phyloP scores from a whole-genome alignment of 2,797 vertebrate species.

The Neostethus bicornis region DNA sequence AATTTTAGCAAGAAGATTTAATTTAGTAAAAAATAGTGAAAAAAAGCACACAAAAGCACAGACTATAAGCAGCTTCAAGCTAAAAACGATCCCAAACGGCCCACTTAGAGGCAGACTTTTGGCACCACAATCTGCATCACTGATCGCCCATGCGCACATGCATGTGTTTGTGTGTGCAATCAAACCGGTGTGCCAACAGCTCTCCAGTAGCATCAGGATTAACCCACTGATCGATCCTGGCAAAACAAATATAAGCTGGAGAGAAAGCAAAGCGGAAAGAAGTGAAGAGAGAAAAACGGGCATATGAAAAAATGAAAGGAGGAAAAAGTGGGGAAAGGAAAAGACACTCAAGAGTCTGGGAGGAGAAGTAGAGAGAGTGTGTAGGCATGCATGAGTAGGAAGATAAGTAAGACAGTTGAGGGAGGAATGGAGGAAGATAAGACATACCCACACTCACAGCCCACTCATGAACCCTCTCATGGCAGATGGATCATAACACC shows the following conservation, averaged over 20 bases:
- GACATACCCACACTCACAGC: conserved; percentile 19
- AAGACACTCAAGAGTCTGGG: conserved; percentile 10
- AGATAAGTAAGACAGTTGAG: conserved; percentile 44
- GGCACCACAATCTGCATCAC: conserved; percentile 43
- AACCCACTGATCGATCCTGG: conserved; percentile 56
- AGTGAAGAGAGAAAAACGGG: not conserved
- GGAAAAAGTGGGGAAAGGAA: conserved; percentile 15
- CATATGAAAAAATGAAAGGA: not conserved
- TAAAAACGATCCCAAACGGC: conserved; percentile 48
- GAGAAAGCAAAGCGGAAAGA: not conserved
- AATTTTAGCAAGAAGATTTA: conserved; percentile 8
- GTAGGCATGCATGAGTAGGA: conserved; percentile 43
- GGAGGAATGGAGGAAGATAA: conserved; percentile 34
- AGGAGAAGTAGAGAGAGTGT: conserved; percentile 14
- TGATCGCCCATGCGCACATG: conserved; percentile 19
- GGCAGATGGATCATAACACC: conserved; percentile 55
- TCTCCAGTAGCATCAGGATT: conserved; percentile 59
- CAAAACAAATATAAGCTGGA: conserved; percentile 34
- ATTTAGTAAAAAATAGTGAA: conserved; percentile 9
- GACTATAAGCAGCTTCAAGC: conserved; percentile 37
- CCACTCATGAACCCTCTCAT: conserved; percentile 45
- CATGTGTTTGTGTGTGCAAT: conserved; percentile 15
- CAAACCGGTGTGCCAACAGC: conserved; percentile 43
- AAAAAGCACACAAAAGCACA: conserved; percentile 21
- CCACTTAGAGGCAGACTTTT: conserved; percentile 51